Percentiles rank a stretch among this genome's conserved stretches.
phyloP scores from a whole-genome alignment of 2,888 invertebrate species.

The Hirtodrosophila alboralis region DNA sequence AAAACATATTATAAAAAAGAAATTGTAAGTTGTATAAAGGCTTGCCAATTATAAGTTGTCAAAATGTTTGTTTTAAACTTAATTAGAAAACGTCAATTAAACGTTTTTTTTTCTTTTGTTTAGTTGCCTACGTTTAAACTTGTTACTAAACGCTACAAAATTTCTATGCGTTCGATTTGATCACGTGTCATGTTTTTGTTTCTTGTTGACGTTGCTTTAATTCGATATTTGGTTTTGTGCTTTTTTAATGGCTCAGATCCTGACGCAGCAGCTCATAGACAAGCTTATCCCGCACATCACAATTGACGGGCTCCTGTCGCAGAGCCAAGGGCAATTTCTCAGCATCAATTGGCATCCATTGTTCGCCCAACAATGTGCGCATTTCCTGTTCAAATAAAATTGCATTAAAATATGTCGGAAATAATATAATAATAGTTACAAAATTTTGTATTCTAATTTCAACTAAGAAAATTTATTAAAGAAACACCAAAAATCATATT shows the following conservation, averaged over 20 bases:
- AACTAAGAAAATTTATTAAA: too few relatives aligned
- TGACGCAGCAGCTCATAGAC: slow-evolving; percentile 82
- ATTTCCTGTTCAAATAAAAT: too few relatives aligned
- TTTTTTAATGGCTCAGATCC: slow-evolving; percentile 78
- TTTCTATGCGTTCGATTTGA: slow-evolving; percentile 66
- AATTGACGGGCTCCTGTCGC: slow-evolving; percentile 78
- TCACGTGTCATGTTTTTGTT: slow-evolving; percentile 68
- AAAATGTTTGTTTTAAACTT: slow-evolving; percentile 33
- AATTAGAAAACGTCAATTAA: slow-evolving; percentile 29
- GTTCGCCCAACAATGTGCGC: slow-evolving; percentile 80
- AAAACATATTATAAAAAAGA: slow-evolving; percentile 41
- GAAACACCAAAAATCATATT: too few relatives aligned
- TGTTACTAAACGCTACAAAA: slow-evolving; percentile 60
- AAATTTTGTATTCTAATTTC: too few relatives aligned
- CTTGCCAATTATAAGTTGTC: slow-evolving; percentile 55
- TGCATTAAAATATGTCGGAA: too few relatives aligned
- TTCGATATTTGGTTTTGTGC: slow-evolving; percentile 48
- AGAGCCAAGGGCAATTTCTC: slow-evolving; percentile 81
- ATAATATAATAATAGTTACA: too few relatives aligned
- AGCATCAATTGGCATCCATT: slow-evolving; percentile 80
- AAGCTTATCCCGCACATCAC: slow-evolving; percentile 82
- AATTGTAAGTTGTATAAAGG: slow-evolving; percentile 56
- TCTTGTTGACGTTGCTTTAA: slow-evolving; percentile 42
- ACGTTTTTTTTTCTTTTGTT: slow-evolving; percentile 8
- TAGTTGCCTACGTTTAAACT: slow-evolving; percentile 33